Evolutionary conservation across 1,140 invertebrate genomes (phyloP).

Genomic region (Heliconius nattereri): DNA sequence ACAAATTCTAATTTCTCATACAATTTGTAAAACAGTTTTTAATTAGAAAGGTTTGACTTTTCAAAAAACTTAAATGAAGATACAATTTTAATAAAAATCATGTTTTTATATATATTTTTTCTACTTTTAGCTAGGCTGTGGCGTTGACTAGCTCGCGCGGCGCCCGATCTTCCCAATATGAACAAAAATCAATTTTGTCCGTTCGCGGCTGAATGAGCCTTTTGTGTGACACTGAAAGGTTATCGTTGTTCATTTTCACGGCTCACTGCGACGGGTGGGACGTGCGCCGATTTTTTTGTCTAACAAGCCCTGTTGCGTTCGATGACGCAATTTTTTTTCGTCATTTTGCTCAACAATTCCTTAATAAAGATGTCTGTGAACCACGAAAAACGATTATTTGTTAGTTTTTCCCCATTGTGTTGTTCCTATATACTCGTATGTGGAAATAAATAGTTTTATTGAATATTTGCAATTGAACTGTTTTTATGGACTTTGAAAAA

Average conservation of each 20-base stretch:
- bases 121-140: slow-evolving; percentile 11
- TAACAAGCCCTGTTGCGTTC: slow-evolving; percentile 51
- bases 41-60: not conserved
- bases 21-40: no score
- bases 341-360: not conserved
- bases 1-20: no score
- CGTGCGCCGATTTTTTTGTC: slow-evolving; percentile 49
- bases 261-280: slow-evolving; percentile 56
- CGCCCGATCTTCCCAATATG: slow-evolving; percentile 57
- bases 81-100: not conserved
- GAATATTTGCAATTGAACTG: not conserved
- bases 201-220: slow-evolving; percentile 65
- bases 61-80: not conserved
- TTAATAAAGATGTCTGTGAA: not conserved
- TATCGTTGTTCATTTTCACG: slow-evolving; percentile 73
- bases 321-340: slow-evolving; percentile 8
- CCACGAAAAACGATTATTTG: not conserved
- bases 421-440: not conserved
- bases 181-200: slow-evolving; percentile 75
- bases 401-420: not conserved
- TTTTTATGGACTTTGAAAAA: not conserved
- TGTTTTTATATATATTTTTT: not conserved
- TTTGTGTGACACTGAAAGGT: slow-evolving; percentile 72
- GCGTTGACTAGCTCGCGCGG: slow-evolving; percentile 32
- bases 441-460: not conserved